A percentile compares a stretch with the other conserved stretches of the same genome.
phyloP scores from a whole-genome alignment of 2,888 invertebrate genomes.

The Chouioia cunea region DNA sequence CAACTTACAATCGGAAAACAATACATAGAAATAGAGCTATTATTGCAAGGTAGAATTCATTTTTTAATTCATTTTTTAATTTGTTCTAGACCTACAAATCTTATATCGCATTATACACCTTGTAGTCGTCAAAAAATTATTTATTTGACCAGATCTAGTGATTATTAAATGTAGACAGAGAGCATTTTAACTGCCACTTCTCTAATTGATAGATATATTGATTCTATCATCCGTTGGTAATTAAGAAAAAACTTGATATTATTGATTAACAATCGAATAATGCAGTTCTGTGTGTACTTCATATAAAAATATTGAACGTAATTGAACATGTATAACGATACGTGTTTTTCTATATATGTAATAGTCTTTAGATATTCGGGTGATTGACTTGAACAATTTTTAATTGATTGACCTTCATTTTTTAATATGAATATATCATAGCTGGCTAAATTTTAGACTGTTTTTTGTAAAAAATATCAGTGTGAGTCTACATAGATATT shows the following conservation, averaged over 20 bases:
- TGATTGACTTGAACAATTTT: slow-evolving; percentile 6
- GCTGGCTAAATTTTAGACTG: slow-evolving; percentile 8
- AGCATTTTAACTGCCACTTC: slow-evolving; percentile 33
- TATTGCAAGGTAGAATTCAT: too few species aligned
- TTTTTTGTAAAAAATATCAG: slow-evolving; percentile 14
- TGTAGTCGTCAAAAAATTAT: too few species aligned
- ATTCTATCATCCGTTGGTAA: neutral
- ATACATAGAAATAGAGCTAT: too few species aligned
- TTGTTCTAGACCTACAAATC: too few species aligned
- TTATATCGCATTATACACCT: neutral
- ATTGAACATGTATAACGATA: slow-evolving; percentile 17
- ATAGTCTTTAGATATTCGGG: slow-evolving; percentile 10
- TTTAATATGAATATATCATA: slow-evolving; percentile 9
- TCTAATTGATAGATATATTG: neutral
- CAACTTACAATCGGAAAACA: too few species aligned
- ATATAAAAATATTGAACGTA: neutral
- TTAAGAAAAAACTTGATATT: slow-evolving; percentile 5
- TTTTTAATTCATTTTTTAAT: too few species aligned
- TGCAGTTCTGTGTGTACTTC: slow-evolving; percentile 5
- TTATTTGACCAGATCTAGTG: too few species aligned
- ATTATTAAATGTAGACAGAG: neutral
- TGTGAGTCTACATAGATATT: slow-evolving; percentile 3
- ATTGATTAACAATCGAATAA: slow-evolving; percentile 15
- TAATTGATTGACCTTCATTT: neutral
- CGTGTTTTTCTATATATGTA: slow-evolving; percentile 16